Evolutionary conservation across 2,113 vertebrate genomes (phyloP), one percentile per base, ranked within the genome.

Genomic region (Cryptotis parvus): DNA sequence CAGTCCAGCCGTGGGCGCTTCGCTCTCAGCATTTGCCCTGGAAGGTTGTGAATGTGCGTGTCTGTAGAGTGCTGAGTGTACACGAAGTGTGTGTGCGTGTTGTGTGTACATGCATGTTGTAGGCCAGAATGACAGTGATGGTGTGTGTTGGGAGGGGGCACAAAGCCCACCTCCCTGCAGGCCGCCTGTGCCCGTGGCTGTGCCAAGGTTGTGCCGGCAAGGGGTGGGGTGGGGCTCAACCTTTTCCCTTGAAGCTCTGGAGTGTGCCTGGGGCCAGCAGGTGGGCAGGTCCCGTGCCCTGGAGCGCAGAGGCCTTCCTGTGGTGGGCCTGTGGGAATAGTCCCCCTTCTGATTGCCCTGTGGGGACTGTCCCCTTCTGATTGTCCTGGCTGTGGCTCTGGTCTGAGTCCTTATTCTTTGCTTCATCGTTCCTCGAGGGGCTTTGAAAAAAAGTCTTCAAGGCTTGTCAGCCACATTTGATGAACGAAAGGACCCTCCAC

Each of bases 201-300:
- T 11, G 77, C 7, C 43, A 2, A 6, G 26, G 37, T 15, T 26
- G 55, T 39, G 29, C 1, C 14, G 6, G 29, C 24, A 15, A 22
- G 3, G 27, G 4, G 11, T 4, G 22, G 27, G 45, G 37, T 0
- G 4, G 2, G 1, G 35, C n/a, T 14, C 22, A 11, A 0, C 12
- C 1, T 31, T 18, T 63, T 63, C 33, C 70, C 52, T 29, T 31
- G 10, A 26, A 85, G 49, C 61, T n/a, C 29, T 79, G 6, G 65
- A 20, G 16, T 52, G 49, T n/a, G n/a, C n/a, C n/a, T n/a, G n/a
- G 5, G 45, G 14, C 45, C 9, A 10, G 45, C 45, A 49, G 45
- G 45, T 9, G 14, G 45, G 58, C 58, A 26, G 26, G 26, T 1
- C 15, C 20, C 18, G 8, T 20, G 58, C 58, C 20, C 58, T 61